Base-by-base conservation (phyloP, 2,113 vertebrate species). In the Caloenas nicobarica region DNA sequence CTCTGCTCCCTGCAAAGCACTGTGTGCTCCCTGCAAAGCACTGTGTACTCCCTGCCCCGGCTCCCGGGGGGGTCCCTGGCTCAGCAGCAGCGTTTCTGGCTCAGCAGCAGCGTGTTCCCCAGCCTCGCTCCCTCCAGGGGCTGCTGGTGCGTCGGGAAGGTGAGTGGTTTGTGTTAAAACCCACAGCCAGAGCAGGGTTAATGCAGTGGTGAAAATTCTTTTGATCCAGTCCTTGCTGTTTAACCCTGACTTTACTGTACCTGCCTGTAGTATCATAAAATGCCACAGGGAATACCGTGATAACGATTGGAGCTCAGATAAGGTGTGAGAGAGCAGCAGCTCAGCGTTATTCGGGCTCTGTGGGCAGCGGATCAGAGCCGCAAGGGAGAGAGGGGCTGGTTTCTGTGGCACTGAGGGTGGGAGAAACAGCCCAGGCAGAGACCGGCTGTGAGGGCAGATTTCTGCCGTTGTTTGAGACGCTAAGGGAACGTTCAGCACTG, bases 241-340 rank as follows among this genome's bases (percentile, higher is more conserved):
- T 25, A 16, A 10, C 21, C 13, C 31, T 34, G 18, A 76, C 11
- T 8, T 29, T 13, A 16, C 10, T 31, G 44, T 13, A 16, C 19
- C 18, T 24, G 4, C 17, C 4, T 15, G 14, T 7, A 7, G 17
- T 44, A 17, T 44, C 42, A 4, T 46, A 48, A 17, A 44, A 21
- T 10, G 42, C 21, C 2, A 4, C 1, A 15, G 46, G 25, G 17
- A 15, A 19, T 23, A 10, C 5, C 1, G 2, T 0, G 1, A 1
- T 3, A 19, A 8, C 25, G 16, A 5, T 9, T 14, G 26, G 33
- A 13, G 28, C 42, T 44, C 42, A 44, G 42, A 44, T 17, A 44
- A 44, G 42, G 42, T 44, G 42, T 44, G 48, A 48, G 25, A 7
- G 25, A 25, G 51, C 4, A 26, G 24, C 51, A 8, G 51, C 51